phyloP scores from a whole-genome alignment of 2,797 vertebrate genomes.

The Cynodonichthys magdalenae region DNA sequence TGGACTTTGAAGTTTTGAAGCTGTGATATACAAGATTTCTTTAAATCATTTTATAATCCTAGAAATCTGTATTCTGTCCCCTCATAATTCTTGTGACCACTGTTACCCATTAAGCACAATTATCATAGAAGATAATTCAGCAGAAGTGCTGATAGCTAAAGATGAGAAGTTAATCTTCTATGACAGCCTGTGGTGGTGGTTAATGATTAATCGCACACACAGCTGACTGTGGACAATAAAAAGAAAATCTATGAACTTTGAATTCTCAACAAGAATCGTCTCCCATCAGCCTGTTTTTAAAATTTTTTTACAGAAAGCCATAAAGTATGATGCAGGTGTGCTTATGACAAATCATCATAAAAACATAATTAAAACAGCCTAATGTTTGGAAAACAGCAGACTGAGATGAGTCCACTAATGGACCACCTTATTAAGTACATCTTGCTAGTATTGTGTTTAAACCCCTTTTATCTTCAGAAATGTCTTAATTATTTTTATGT shows the following conservation, averaged over 20 bases:
- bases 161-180: slow-evolving; percentile 55
- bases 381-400: too few relatives aligned
- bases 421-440: too few relatives aligned
- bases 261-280: slow-evolving; percentile 22
- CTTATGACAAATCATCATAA: neutral
- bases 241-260: slow-evolving; percentile 53
- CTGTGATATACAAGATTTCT: neutral
- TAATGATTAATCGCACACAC: slow-evolving; percentile 69
- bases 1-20: neutral
- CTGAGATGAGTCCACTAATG: too few relatives aligned
- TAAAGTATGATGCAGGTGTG: neutral
- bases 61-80: neutral
- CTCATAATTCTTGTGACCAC: neutral
- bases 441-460: too few relatives aligned
- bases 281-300: slow-evolving; percentile 1
- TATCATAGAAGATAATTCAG: slow-evolving; percentile 8
- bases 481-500: too few relatives aligned
- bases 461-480: too few relatives aligned
- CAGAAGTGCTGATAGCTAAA: slow-evolving; percentile 39
- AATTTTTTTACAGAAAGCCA: neutral
- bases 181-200: slow-evolving; percentile 31
- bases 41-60: neutral
- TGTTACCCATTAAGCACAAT: slow-evolving; percentile 4
- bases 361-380: too few relatives aligned
- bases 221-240: slow-evolving; percentile 35